A percentile compares a stretch with the other conserved stretches of the same genome.
Evolutionary conservation across 2,888 invertebrate genomes (phyloP).

Genomic region (Gandaritis pyraliata): DNA sequence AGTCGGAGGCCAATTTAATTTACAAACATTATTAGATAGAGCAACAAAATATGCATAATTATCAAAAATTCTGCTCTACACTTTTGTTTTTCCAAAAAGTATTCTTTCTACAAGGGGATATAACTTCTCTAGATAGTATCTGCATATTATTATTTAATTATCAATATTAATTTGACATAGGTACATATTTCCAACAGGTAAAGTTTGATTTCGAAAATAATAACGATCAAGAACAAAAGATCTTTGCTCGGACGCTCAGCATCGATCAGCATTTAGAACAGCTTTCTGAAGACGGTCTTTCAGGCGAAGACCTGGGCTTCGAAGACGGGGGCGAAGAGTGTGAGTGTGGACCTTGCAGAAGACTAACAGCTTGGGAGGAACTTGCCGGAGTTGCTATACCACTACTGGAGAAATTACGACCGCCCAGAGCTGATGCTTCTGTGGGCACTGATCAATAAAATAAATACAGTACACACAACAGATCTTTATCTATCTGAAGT

Average conservation of each 20-base stretch:
- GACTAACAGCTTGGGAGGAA: conserved; percentile 88
- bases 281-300: conserved; percentile 53
- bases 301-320: conserved; percentile 73
- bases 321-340: conserved; percentile 70
- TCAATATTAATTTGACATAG: no score
- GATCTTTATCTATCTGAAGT: no score
- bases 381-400: conserved; percentile 90
- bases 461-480: no score
- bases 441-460: conserved; percentile 65
- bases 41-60: no score
- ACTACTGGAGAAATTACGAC: conserved; percentile 86
- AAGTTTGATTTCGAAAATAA: conserved; percentile 65
- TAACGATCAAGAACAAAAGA: conserved; percentile 47
- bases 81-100: no score
- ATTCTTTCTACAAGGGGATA: neutral
- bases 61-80: no score
- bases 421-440: conserved; percentile 67
- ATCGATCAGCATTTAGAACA: conserved; percentile 58
- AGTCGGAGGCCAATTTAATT: no score
- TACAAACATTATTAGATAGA: no score
- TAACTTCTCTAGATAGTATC: neutral
- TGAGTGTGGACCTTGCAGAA: conserved; percentile 63
- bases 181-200: conserved; percentile 58
- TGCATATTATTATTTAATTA: neutral
- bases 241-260: conserved; percentile 54